A percentile compares a stretch with the other conserved stretches of the same genome.
Conservation (phyloP, 1,140 invertebrate species). For the Diabrotica virgifera region DNA sequence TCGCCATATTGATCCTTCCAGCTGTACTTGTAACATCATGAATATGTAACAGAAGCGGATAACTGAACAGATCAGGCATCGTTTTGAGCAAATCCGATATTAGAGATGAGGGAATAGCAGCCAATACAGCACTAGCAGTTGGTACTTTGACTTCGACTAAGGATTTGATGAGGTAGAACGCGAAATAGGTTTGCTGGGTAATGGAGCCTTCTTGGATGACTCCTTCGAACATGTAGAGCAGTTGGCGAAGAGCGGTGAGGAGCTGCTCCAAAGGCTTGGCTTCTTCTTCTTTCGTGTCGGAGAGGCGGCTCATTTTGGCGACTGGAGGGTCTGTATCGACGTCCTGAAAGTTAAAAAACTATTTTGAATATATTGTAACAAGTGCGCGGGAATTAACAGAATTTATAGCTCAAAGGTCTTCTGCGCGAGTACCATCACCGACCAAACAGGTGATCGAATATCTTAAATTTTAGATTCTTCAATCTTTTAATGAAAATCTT, state of each 20-base stretch:
- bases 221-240: constrained; percentile 41
- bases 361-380: too few species aligned
- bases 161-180: constrained; percentile 77
- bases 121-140: constrained; percentile 72
- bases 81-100: constrained; percentile 77
- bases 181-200: constrained; percentile 82
- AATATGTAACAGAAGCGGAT: constrained; percentile 67
- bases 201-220: constrained; percentile 65
- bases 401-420: too few species aligned
- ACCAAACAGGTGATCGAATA: too few species aligned
- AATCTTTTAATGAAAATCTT: too few species aligned
- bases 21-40: constrained; percentile 71
- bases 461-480: too few species aligned
- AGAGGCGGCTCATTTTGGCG: constrained; percentile 62
- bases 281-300: constrained; percentile 55
- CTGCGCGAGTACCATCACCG: too few species aligned
- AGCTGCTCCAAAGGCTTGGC: constrained; percentile 50
- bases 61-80: constrained; percentile 71
- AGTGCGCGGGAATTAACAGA: too few species aligned
- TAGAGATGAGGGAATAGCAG: constrained; percentile 74
- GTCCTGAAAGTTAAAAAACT: constrained; percentile 19
- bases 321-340: constrained; percentile 51
- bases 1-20: constrained; percentile 75
- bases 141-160: constrained; percentile 73
- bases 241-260: constrained; percentile 31